Base-by-base conservation (phyloP, 2,888 invertebrate genomes). In the Aporophyla nigra region DNA sequence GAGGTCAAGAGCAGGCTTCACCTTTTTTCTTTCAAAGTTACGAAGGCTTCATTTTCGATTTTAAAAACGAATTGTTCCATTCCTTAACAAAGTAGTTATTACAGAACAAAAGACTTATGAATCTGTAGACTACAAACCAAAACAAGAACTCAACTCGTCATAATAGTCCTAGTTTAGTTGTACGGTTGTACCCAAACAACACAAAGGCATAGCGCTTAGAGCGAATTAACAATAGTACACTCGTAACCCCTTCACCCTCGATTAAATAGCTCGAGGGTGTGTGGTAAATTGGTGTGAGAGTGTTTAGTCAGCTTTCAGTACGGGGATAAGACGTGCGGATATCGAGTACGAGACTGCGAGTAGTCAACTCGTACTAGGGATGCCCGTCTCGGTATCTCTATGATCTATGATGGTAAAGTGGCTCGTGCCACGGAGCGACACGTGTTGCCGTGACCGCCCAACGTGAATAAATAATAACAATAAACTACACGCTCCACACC, bases 381-480 rank as follows among this genome's bases (percentile, higher is more conserved):
- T 62, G 40, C 61, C 40, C 4, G 40, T 33, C 61, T 61, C 5
- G 12, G 21, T 82, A 87, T 83, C 83, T 82, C 87, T 88, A 88
- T 88, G 86, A 91, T 91, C 89, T 79, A 63, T 86, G 87, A 87
- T 87, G 87, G 87, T 84, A 82, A 88, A 91, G 87, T 86, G 91
- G 89, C 91, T 91, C 91, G 91, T 91, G 93, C 87, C 89, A 71
- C 71, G 24, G 66, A 84, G 78, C 80, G 88, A 86, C 94, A 91
- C 92, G 92, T 92, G 93, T 89, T 89, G 82, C 83, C 86, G 89
- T 87, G 90, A 90, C 90, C 90, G 87, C 89, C 84, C 83, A 89
- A 91, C 88, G 83, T 90, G 89, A 92, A 93, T 92, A 91, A 92
- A 92, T 92, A 93, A 92, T 91, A 92, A 92, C 89, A 89, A 89